Evolutionary conservation across 2,888 invertebrate genomes (phyloP).

Genomic region (Drosophila mettleri): DNA sequence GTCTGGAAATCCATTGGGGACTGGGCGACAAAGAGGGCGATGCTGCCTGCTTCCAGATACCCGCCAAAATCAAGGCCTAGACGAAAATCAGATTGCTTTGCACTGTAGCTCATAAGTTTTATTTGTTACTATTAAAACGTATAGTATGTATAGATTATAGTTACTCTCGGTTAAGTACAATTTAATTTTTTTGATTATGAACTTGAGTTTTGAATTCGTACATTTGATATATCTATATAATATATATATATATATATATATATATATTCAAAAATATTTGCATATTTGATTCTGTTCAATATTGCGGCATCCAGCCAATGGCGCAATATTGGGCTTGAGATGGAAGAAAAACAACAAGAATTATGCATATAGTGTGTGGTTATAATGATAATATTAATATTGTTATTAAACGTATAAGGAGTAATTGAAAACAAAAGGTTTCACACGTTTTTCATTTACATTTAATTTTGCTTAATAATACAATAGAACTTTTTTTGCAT

Average conservation of each 20-base stretch:
- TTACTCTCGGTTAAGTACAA: conserved; percentile 53
- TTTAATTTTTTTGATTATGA: conserved; percentile 33
- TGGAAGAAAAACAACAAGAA: neutral
- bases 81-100: conserved; percentile 4
- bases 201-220: conserved; percentile 19
- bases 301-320: conserved; percentile 75
- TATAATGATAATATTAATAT: conserved; percentile 20
- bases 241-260: neutral
- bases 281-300: conserved; percentile 44
- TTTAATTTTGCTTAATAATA: conserved; percentile 36
- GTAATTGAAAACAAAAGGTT: conserved; percentile 26
- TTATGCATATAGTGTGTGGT: conserved; percentile 28
- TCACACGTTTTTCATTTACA: conserved; percentile 31
- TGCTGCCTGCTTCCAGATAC: conserved; percentile 89
- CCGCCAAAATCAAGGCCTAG: conserved; percentile 87
- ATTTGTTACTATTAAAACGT: conserved; percentile 53
- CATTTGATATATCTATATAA: neutral
- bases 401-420: conserved; percentile 14
- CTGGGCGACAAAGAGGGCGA: conserved; percentile 85
- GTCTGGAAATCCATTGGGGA: conserved; percentile 88
- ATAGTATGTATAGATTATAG: conserved; percentile 38
- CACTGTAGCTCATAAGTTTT: conserved; percentile 45
- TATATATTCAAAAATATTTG: conserved; percentile 15
- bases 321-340: conserved; percentile 58
- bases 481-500: conserved; percentile 19